Evolutionary conservation across 1,140 invertebrate species (phyloP).

Genomic region (Ostrea denselamellosa): DNA sequence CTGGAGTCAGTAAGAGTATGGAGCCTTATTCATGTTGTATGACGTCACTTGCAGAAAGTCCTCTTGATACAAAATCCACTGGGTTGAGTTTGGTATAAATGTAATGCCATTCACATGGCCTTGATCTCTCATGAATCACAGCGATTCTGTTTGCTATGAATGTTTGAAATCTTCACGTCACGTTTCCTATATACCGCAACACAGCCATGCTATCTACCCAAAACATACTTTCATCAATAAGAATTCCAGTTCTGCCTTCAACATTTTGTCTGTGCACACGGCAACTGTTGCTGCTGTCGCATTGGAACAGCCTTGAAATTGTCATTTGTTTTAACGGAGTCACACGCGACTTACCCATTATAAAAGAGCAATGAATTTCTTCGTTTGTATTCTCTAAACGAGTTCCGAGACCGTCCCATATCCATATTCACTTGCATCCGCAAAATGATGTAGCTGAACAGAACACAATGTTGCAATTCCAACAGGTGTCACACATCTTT

Average conservation of each 20-base stretch:
- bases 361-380: slow-evolving; percentile 53
- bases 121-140: too few species aligned
- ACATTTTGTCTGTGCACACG: slow-evolving; percentile 42
- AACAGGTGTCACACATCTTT: slow-evolving; percentile 36
- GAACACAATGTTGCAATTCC: neutral
- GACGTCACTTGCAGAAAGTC: too few species aligned
- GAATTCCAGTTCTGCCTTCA: neutral
- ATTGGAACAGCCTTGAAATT: slow-evolving; percentile 52
- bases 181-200: too few species aligned
- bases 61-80: too few species aligned
- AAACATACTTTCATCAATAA: too few species aligned
- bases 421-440: slow-evolving; percentile 65
- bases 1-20: too few species aligned
- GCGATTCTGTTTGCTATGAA: too few species aligned
- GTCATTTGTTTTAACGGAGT: slow-evolving; percentile 52
- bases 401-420: slow-evolving; percentile 66
- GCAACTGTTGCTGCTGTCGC: slow-evolving; percentile 61
- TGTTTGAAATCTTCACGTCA: too few species aligned
- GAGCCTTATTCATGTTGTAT: too few species aligned
- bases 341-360: slow-evolving; percentile 58
- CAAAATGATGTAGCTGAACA: slow-evolving; percentile 62
- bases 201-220: too few species aligned
- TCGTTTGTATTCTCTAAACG: slow-evolving; percentile 42
- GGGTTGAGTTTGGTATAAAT: too few species aligned
- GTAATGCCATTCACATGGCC: too few species aligned